A percentile compares a stretch with the other conserved stretches of the same genome.
These are phyloP conservation scores for Drosophila hamatofila DNA, from an alignment of 2,888 invertebrate genomes.

Conservation along the genomic window DNA sequence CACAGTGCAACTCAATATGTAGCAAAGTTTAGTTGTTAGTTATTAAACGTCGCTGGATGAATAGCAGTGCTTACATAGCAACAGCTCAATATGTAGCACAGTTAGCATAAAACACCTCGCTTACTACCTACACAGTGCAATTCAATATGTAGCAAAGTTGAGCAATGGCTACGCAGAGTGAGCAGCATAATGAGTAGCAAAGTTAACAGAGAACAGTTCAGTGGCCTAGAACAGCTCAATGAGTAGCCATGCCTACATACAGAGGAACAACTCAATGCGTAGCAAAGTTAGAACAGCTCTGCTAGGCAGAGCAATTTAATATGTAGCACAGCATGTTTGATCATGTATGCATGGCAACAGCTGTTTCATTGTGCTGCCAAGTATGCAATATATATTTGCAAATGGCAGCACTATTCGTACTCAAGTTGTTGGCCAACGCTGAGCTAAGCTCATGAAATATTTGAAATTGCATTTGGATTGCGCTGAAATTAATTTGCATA, in stretches of 20 bases:
- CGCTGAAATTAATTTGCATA: conserved; percentile 4
- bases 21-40: not conserved
- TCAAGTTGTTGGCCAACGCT: not conserved
- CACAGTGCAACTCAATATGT: not conserved
- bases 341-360: conserved; percentile 1
- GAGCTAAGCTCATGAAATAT: not conserved
- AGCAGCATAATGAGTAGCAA: not conserved
- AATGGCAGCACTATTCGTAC: not conserved
- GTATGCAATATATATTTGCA: not conserved
- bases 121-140: not conserved
- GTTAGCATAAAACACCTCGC: not conserved
- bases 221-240: no score
- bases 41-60: not conserved
- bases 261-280: no score
- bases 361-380: conserved; percentile 5
- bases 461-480: not conserved
- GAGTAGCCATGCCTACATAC: no score
- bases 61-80: not conserved
- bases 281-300: not conserved
- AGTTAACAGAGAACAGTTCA: not conserved
- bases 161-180: no score
- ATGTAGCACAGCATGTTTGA: not conserved
- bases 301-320: no score
- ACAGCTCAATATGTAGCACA: not conserved
- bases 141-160: not conserved